phyloP scores from a whole-genome alignment of 2,113 vertebrate species.

The Marmota monax region DNA sequence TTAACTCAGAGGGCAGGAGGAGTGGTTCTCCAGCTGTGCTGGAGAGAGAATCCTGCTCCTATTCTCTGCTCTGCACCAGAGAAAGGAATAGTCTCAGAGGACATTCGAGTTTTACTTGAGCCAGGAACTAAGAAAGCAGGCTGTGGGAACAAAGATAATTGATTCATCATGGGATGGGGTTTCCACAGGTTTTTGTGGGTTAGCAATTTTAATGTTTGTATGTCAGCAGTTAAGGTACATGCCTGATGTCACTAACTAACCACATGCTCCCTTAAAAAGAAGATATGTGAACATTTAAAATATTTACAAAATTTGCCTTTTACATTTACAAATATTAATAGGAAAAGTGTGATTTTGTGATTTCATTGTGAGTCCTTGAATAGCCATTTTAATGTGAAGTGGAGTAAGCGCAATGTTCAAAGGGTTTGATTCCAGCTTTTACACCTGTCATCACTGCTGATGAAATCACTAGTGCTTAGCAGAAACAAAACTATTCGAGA shows the following conservation, averaged over 20 bases:
- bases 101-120: neutral
- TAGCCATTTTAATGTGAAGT: neutral
- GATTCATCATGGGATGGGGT: neutral
- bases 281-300: neutral
- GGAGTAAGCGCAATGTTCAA: neutral
- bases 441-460: neutral
- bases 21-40: neutral
- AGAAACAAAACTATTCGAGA: conserved; percentile 15
- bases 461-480: neutral
- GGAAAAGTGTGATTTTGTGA: neutral
- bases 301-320: neutral
- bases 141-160: neutral
- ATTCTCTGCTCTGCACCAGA: neutral
- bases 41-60: neutral
- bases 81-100: neutral
- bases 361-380: neutral
- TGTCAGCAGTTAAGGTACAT: conserved; percentile 11
- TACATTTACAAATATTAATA: neutral
- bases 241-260: neutral
- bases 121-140: neutral
- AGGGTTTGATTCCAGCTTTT: neutral
- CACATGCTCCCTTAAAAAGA: neutral
- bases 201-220: neutral
- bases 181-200: neutral
- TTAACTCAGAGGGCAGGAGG: neutral